A percentile compares a stretch with the other conserved stretches of the same genome.
Conservation (phyloP, 2,888 invertebrate genomes). For the Choreutis nemorana region DNA sequence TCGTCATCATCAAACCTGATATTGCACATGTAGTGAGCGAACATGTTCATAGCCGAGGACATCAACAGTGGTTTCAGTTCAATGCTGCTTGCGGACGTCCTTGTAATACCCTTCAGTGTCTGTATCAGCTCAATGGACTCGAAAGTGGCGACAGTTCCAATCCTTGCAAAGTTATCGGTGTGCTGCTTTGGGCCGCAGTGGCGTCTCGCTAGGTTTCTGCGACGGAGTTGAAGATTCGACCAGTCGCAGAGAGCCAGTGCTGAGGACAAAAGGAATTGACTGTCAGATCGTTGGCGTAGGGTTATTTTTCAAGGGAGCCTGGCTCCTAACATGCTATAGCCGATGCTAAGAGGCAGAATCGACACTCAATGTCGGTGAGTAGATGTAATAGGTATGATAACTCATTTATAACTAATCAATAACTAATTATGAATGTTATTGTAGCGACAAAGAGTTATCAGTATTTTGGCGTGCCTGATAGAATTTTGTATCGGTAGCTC, state of each 20-base stretch:
- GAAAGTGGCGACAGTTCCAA: conserved; percentile 74
- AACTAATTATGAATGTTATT: no score
- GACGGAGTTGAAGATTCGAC: conserved; percentile 81
- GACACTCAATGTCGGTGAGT: no score
- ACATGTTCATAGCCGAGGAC: conserved; percentile 83
- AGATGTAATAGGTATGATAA: no score
- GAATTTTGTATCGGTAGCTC: no score
- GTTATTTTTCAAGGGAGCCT: no score
- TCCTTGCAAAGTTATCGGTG: conserved; percentile 74
- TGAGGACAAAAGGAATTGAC: conserved; percentile 47
- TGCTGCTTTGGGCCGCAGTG: conserved; percentile 83
- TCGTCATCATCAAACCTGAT: conserved; percentile 73
- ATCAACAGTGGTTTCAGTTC: conserved; percentile 77
- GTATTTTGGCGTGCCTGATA: no score
- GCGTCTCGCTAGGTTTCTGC: conserved; percentile 79
- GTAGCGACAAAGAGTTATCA: no score
- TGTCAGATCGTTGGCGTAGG: no score
- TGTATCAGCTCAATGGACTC: conserved; percentile 71
- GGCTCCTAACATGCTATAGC: no score
- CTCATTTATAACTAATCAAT: no score
- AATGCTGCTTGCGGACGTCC: conserved; percentile 38
- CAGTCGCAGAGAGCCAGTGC: conserved; percentile 89
- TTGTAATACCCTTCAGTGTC: conserved; percentile 53
- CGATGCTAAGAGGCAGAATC: no score
- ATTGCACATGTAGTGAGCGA: conserved; percentile 88